phyloP scores from a whole-genome alignment of 1,140 invertebrate genomes.

The Elymnias hypermnestra region DNA sequence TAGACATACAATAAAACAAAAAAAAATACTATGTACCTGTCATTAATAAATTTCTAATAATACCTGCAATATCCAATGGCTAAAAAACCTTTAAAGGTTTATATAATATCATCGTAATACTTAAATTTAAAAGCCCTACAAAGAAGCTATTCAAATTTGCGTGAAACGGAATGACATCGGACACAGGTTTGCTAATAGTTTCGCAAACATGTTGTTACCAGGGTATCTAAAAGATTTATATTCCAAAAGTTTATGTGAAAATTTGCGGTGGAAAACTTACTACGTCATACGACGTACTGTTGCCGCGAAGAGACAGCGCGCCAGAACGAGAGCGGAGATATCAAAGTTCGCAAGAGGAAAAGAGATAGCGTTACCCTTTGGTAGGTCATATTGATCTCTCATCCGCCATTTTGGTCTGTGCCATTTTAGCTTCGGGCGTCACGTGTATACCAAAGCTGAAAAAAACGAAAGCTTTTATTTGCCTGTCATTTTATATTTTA shows the following conservation, averaged over 20 bases:
- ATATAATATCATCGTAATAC: too few species aligned
- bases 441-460: constrained; percentile 51
- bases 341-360: constrained; percentile 23
- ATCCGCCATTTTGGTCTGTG: constrained; percentile 68
- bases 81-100: too few species aligned
- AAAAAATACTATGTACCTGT: too few species aligned
- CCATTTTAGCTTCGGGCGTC: constrained; percentile 66
- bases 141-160: too few species aligned
- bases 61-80: too few species aligned
- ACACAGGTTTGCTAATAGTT: constrained; percentile 48
- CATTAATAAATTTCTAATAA: too few species aligned
- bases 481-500: constrained; percentile 55
- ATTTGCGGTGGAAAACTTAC: constrained; percentile 51
- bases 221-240: constrained; percentile 30
- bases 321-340: constrained; percentile 37
- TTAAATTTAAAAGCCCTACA: too few species aligned
- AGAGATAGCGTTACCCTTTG: constrained; percentile 51
- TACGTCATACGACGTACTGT: constrained; percentile 59
- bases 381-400: constrained; percentile 75
- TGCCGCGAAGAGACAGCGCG: constrained; percentile 42
- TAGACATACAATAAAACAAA: too few species aligned
- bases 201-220: constrained; percentile 33
- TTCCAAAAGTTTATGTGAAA: constrained; percentile 34
- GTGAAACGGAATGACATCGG: constrained; percentile 17
- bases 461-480: constrained; percentile 57